Evolutionary conservation across 2,797 vertebrate species (phyloP).

Genomic region (Vipera latastei): DNA sequence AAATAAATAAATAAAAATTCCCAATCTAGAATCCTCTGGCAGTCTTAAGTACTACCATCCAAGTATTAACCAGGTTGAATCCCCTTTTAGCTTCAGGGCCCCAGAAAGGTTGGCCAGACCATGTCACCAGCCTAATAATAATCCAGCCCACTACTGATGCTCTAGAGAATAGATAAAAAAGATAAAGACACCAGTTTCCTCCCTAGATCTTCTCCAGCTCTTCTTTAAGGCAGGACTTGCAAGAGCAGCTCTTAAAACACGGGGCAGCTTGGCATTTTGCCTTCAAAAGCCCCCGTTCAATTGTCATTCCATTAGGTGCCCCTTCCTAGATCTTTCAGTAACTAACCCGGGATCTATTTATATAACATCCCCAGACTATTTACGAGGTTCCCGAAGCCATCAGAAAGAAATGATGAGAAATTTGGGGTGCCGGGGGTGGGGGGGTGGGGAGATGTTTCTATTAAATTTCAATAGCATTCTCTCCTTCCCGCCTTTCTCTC

Average conservation of each 20-base stretch:
- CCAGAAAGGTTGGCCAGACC: not conserved
- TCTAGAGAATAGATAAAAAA: not conserved
- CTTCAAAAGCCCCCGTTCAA: conserved; percentile 52
- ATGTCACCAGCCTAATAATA: not conserved
- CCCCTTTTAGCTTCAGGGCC: not conserved
- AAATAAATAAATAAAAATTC: not conserved
- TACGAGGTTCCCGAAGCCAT: conserved; percentile 64
- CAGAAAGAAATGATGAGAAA: conserved; percentile 43
- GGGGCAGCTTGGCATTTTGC: conserved; percentile 54
- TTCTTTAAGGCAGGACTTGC: conserved; percentile 12
- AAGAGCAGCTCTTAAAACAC: conserved; percentile 21
- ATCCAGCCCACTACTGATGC: not conserved
- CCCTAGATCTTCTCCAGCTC: conserved; percentile 17
- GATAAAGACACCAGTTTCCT: not conserved
- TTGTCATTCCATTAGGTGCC: conserved; percentile 66
- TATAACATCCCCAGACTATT: conserved; percentile 65
- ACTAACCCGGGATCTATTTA: conserved; percentile 65
- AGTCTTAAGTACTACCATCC: not conserved
- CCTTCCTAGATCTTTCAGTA: conserved; percentile 68
- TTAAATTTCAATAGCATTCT: conserved; percentile 70
- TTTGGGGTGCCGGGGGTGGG: conserved; percentile 24
- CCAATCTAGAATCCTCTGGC: not conserved
- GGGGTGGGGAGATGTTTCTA: conserved; percentile 65
- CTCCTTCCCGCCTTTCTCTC: conserved; percentile 10
- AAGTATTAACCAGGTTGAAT: not conserved